These are phyloP conservation scores for Mormyrops attenuatus DNA, from an alignment of 2,797 vertebrate genomes.

Conservation along the genomic window DNA sequence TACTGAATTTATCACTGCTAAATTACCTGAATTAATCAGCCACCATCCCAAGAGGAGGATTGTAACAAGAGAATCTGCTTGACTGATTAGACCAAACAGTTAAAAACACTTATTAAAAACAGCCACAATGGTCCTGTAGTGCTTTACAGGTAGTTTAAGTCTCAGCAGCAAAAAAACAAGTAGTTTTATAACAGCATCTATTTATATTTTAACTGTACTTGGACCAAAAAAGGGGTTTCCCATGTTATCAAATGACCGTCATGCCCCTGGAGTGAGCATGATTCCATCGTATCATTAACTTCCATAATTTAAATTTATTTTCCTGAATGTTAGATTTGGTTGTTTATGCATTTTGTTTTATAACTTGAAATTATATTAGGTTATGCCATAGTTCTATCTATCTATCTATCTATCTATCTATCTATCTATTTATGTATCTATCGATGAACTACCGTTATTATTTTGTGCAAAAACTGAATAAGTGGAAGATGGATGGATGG, in stretches of 20 bases:
- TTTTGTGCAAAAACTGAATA: neutral
- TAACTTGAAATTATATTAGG: neutral
- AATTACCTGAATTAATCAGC: constrained; percentile 7
- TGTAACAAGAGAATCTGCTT: neutral
- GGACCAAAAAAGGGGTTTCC: neutral
- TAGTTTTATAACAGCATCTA: neutral
- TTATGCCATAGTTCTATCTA: neutral
- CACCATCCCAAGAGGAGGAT: neutral
- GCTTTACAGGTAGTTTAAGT: neutral
- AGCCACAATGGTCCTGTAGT: neutral
- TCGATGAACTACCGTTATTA: neutral
- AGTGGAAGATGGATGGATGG: neutral
- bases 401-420: neutral
- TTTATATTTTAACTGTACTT: neutral
- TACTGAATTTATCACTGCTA: neutral
- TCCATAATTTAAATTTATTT: neutral
- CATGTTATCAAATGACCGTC: neutral
- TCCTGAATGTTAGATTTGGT: neutral
- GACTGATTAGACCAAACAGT: constrained; percentile 5
- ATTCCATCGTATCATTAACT: neutral
- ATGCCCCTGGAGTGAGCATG: neutral
- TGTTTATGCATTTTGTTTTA: neutral
- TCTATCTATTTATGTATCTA: neutral
- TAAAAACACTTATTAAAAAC: neutral
- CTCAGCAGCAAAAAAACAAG: neutral